A percentile compares a stretch with the other conserved stretches of the same genome.
Evolutionary conservation across 2,888 invertebrate genomes (phyloP).

Genomic region (Tineola bisselliella): DNA sequence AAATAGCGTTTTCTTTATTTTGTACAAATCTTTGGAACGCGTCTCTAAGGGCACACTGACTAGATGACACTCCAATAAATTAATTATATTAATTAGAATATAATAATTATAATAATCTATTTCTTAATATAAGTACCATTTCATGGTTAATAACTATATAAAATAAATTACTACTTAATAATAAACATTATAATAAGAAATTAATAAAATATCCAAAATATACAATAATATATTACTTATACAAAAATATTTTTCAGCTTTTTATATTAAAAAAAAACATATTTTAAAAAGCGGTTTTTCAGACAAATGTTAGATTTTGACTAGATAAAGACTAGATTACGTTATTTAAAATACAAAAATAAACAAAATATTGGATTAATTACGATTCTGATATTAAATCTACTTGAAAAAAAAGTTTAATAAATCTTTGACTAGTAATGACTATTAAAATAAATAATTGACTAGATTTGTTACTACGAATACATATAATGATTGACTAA

Average conservation of each 20-base stretch:
- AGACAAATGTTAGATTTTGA: too few relatives aligned
- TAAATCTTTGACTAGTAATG: slow-evolving; percentile 16
- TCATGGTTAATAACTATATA: slow-evolving; percentile 10
- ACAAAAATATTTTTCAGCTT: too few relatives aligned
- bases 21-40: slow-evolving; percentile 65
- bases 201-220: background rate
- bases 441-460: slow-evolving; percentile 14
- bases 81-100: slow-evolving; percentile 21
- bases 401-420: slow-evolving; percentile 17
- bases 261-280: too few relatives aligned
- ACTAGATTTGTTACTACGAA: slow-evolving; percentile 18
- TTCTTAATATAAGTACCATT: slow-evolving; percentile 11
- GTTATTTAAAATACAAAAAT: too few relatives aligned
- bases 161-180: background rate
- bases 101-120: slow-evolving; percentile 14
- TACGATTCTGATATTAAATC: too few relatives aligned
- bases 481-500: too few relatives aligned
- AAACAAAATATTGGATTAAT: too few relatives aligned
- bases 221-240: too few relatives aligned
- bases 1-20: slow-evolving; percentile 45
- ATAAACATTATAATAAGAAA: background rate
- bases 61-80: slow-evolving; percentile 51
- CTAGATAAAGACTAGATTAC: too few relatives aligned
- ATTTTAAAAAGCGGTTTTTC: too few relatives aligned
- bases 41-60: slow-evolving; percentile 62